These are phyloP conservation scores for Ascaphus truei DNA, from an alignment of 2,113 vertebrate genomes.

Conservation along the genomic window DNA sequence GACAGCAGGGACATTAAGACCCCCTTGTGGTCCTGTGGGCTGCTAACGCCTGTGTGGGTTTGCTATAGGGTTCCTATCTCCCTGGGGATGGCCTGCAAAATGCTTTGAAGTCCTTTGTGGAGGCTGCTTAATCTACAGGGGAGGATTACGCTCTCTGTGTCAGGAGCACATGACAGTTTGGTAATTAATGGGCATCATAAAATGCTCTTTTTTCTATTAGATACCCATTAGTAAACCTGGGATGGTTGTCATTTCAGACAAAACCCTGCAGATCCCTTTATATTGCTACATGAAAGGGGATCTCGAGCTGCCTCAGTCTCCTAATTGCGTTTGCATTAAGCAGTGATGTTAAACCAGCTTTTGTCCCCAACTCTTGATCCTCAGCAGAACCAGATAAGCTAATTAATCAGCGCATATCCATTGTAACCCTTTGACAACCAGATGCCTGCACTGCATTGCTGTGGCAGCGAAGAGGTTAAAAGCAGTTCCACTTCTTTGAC, in stretches of 20 bases:
- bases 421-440: conserved; percentile 42
- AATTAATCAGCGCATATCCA: conserved; percentile 46
- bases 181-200: conserved; percentile 97
- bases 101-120: conserved; percentile 90
- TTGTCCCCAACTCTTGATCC: conserved; percentile 22
- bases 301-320: conserved; percentile 89
- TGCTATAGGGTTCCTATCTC: conserved; percentile 73
- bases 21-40: conserved; percentile 59
- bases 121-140: conserved; percentile 85
- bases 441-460: too few species aligned
- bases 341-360: conserved; percentile 41
- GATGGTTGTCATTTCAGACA: conserved; percentile 92
- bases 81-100: conserved; percentile 60
- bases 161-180: conserved; percentile 82
- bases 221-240: conserved; percentile 91
- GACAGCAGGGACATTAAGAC: conserved; percentile 19
- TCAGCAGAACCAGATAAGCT: conserved; percentile 39
- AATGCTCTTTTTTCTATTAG: conserved; percentile 91
- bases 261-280: conserved; percentile 93
- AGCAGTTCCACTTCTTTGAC: too few species aligned
- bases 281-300: conserved; percentile 92
- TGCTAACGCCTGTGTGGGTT: conserved; percentile 79
- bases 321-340: conserved; percentile 83
- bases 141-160: conserved; percentile 73
- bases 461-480: too few species aligned